These are phyloP conservation scores for Graphium colonna DNA, from an alignment of 2,888 invertebrate genomes.

Conservation along the genomic window DNA sequence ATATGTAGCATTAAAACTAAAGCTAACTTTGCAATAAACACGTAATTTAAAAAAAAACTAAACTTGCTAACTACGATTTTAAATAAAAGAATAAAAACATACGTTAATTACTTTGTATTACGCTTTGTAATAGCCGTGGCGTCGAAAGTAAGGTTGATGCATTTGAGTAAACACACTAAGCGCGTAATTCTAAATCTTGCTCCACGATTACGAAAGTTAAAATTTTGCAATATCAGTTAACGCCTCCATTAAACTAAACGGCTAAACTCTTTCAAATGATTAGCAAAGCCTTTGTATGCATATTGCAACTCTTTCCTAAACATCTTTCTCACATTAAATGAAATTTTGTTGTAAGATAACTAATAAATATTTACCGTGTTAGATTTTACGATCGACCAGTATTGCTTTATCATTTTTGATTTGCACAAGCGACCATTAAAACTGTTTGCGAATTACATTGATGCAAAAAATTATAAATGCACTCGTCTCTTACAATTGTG, in stretches of 20 bases:
- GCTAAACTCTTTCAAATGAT: constrained; percentile 3
- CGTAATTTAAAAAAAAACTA: no score
- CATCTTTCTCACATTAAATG: constrained; percentile 1
- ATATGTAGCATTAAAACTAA: no score
- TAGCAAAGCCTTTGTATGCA: constrained; percentile 5
- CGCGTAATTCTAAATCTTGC: background rate
- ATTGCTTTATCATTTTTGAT: constrained; percentile 1
- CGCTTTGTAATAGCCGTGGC: background rate
- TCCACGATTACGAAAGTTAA: constrained; percentile 7
- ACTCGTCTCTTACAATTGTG: background rate
- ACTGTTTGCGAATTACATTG: background rate
- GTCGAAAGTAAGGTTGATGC: constrained; percentile 2
- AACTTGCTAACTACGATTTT: no score
- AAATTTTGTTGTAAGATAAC: background rate
- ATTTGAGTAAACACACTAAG: constrained; percentile 10
- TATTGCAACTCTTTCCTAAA: constrained; percentile 9
- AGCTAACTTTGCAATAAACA: no score
- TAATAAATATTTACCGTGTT: background rate
- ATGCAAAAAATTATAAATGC: background rate
- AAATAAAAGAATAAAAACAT: no score
- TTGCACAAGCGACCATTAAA: background rate
- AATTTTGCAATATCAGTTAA: constrained; percentile 11
- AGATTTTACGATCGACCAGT: background rate
- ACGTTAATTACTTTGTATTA: background rate
- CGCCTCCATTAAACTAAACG: background rate